phyloP scores from a whole-genome alignment of 2,797 vertebrate genomes.

The Tinamus major region DNA sequence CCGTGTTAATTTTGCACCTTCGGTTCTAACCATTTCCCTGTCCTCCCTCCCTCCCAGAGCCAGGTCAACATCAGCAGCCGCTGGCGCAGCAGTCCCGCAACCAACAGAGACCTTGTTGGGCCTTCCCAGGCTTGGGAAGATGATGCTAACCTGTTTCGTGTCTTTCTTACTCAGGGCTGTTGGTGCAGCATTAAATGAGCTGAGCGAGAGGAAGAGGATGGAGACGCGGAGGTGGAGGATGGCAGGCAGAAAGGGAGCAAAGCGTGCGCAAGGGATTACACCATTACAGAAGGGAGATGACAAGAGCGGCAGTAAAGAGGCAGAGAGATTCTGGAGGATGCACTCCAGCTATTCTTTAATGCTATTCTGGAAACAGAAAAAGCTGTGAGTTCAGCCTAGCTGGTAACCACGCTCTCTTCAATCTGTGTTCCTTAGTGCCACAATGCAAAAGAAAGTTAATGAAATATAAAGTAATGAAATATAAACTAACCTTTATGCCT shows the following conservation, averaged over 20 bases:
- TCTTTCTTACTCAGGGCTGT: background rate
- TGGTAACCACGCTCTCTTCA: background rate
- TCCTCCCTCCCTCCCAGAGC: rapidly evolving
- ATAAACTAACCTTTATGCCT: background rate
- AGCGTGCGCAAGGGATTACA: background rate
- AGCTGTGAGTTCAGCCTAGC: background rate
- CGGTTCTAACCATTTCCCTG: background rate
- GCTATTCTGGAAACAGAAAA: conserved; percentile 6
- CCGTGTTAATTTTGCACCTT: background rate
- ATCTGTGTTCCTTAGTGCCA: background rate
- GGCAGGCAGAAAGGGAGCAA: background rate
- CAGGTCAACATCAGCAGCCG: background rate
- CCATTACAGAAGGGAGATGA: background rate
- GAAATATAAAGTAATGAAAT: background rate
- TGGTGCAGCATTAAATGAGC: background rate
- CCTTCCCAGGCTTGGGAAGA: background rate
- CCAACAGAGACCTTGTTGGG: background rate
- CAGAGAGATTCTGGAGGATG: background rate
- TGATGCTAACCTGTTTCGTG: background rate
- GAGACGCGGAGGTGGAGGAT: background rate
- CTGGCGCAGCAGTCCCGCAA: rapidly evolving
- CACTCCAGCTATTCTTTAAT: background rate
- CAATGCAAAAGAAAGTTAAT: background rate
- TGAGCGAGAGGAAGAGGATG: background rate
- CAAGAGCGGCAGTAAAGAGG: background rate